These are phyloP conservation scores for Hybos culiciformis DNA, from an alignment of 2,888 invertebrate genomes.

Conservation along the genomic window DNA sequence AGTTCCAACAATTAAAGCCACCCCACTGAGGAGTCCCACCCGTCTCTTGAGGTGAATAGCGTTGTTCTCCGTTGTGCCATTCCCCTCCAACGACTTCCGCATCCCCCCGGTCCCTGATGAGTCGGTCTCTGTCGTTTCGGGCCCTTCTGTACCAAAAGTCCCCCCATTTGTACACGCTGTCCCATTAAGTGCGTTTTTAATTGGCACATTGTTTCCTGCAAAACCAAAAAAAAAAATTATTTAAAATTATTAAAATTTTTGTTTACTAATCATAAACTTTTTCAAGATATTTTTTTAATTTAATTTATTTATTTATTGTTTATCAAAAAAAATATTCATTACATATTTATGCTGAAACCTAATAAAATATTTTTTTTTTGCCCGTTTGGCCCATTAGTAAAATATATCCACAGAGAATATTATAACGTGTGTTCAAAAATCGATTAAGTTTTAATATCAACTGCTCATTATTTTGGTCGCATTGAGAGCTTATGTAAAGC, in stretches of 20 bases:
- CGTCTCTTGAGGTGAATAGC: slow-evolving; percentile 98
- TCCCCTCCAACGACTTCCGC: slow-evolving; percentile 63
- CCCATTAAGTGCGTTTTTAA: slow-evolving; percentile 36
- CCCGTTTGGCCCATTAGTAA: no score
- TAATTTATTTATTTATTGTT: slow-evolving; percentile 1
- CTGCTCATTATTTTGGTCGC: no score
- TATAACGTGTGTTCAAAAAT: no score
- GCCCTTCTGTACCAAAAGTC: slow-evolving; percentile 36
- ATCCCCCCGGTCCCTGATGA: slow-evolving; percentile 38
- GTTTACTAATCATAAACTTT: slow-evolving; percentile 4
- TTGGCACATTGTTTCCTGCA: slow-evolving; percentile 37
- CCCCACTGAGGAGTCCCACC: slow-evolving; percentile 98
- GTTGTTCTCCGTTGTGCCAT: slow-evolving; percentile 89
- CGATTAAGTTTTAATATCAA: no score
- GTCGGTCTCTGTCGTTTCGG: slow-evolving; percentile 40
- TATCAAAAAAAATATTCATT: background rate
- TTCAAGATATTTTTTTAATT: slow-evolving; percentile 4
- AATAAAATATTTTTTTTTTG: no score
- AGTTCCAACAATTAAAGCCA: slow-evolving; percentile 96
- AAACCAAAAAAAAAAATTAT: slow-evolving; percentile 7
- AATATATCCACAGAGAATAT: no score
- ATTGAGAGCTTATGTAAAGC: no score
- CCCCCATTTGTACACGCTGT: slow-evolving; percentile 35
- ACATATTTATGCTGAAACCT: no score
- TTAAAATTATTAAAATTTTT: slow-evolving; percentile 4